Base-by-base conservation (phyloP, 2,113 vertebrate species). In the Vulpes ferrilata region DNA sequence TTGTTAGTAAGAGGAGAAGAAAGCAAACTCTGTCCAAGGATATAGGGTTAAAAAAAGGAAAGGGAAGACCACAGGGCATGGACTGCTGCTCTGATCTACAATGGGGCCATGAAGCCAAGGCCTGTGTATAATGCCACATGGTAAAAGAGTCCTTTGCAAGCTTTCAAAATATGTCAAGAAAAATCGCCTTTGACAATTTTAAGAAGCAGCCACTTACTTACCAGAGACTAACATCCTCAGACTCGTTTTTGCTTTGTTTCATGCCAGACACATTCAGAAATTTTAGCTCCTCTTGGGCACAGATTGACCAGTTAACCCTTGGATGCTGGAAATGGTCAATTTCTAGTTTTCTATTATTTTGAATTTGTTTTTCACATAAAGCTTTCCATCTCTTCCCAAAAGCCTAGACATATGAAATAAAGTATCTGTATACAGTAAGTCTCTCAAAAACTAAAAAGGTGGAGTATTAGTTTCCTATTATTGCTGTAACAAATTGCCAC, bases 261-360 rank as follows among this genome's bases (percentile, higher is more conserved):
- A 20, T 35, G 83, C 78, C 62, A 59, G 80, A 64, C 16, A 53
- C 53, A 51, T 48, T 74, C 13, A 62, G 74, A 81, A 88, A 48
- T 57, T 27, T 92, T 27, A 23, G 22, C 7, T 89, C 57, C 59
- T 11, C 38, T 80, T 32, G 5, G 48, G 16, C 62, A 30, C n/a
- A 23, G 76, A 79, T 93, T 22, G 51, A 51, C 27, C 69, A 30
- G 30, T 69, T 53, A 93, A 32, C 35, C 51, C 22, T 0, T 88
- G 32, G 76, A 53, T 80, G 20, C 51, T 74, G 6, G 23, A 62
- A 82, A 88, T 12, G 25, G 9, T 80, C 38, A 23, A 25, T 38
- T 60, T 90, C 53, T 76, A 53, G 82, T 48, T 88, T 80, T 76
- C 27, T 93, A 25, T 51, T 80, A 78, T 69, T 93, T 88, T 85